A percentile compares a stretch with the other conserved stretches of the same genome.
Conservation (phyloP, 2,888 invertebrate species). For the Cheilosia vernalis region DNA sequence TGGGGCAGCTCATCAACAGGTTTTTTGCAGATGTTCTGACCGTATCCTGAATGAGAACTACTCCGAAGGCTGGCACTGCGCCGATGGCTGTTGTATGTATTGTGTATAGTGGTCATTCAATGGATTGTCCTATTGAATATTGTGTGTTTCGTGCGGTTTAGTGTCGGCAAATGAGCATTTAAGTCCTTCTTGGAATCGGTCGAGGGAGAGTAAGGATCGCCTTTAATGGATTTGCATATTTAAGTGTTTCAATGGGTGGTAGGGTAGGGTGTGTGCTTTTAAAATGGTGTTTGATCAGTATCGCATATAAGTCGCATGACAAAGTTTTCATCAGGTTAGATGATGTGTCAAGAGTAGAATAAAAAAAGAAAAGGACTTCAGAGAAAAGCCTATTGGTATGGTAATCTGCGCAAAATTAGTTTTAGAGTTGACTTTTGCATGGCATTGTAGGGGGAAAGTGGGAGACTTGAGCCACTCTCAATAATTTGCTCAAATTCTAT, state of each 20-base stretch:
- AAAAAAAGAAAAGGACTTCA: too few species aligned
- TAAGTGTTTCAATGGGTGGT: slow-evolving; percentile 31
- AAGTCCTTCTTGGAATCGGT: slow-evolving; percentile 19
- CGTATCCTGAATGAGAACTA: slow-evolving; percentile 1
- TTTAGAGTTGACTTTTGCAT: too few species aligned
- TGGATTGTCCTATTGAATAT: slow-evolving; percentile 28
- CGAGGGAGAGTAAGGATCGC: neutral
- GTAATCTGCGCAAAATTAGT: too few species aligned
- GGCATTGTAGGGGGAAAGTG: too few species aligned
- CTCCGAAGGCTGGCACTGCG: slow-evolving; percentile 18
- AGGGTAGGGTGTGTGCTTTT: neutral
- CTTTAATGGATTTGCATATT: slow-evolving; percentile 20
- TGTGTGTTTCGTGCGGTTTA: neutral
- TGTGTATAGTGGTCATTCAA: neutral
- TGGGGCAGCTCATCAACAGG: slow-evolving; percentile 54
- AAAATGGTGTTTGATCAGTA: neutral
- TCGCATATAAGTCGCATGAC: neutral
- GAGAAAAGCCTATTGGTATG: too few species aligned
- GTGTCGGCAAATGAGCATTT: slow-evolving; percentile 22
- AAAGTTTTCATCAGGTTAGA: neutral
- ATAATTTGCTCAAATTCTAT: too few species aligned
- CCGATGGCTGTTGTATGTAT: neutral
- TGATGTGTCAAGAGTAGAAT: too few species aligned
- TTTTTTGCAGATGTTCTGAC: slow-evolving; percentile 37
- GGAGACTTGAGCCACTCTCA: too few species aligned